Percentiles rank a stretch among this genome's conserved stretches.
These are phyloP conservation scores for Ptychadena robeensis DNA, from an alignment of 2,797 vertebrate genomes.

Conservation along the genomic window DNA sequence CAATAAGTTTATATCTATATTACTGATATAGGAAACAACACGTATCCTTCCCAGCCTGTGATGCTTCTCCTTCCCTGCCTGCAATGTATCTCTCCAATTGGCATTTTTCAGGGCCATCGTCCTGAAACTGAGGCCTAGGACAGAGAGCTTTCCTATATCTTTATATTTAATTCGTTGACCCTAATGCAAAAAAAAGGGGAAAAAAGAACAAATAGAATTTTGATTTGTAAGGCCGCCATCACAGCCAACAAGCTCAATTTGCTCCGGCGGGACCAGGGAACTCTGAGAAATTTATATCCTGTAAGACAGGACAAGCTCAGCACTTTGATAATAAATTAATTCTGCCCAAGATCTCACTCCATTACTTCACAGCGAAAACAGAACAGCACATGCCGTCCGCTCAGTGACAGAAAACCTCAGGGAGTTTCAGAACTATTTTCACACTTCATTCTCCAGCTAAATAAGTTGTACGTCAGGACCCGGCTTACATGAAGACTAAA, in stretches of 20 bases:
- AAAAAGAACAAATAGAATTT: slow-evolving; percentile 58
- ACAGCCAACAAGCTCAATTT: slow-evolving; percentile 37
- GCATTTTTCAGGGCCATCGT: slow-evolving; percentile 87
- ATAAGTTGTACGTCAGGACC: slow-evolving; percentile 67
- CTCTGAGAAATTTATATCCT: slow-evolving; percentile 60
- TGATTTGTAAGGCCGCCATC: slow-evolving; percentile 64
- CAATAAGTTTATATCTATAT: no score
- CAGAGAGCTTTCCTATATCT: slow-evolving; percentile 81
- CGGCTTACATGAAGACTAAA: slow-evolving; percentile 68
- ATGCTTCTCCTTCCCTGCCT: slow-evolving; percentile 88
- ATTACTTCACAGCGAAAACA: slow-evolving; percentile 68
- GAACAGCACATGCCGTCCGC: slow-evolving; percentile 64
- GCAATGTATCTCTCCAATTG: slow-evolving; percentile 80
- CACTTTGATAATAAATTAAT: slow-evolving; percentile 67
- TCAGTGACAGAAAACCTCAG: slow-evolving; percentile 64
- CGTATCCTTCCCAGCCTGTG: slow-evolving; percentile 84
- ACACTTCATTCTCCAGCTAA: slow-evolving; percentile 69
- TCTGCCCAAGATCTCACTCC: slow-evolving; percentile 69
- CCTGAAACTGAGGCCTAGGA: slow-evolving; percentile 89
- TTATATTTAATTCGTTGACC: slow-evolving; percentile 85
- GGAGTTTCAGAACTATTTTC: slow-evolving; percentile 69
- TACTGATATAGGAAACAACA: no score
- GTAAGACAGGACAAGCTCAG: slow-evolving; percentile 67
- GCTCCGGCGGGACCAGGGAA: slow-evolving; percentile 63
- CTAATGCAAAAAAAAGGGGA: slow-evolving; percentile 69